Base-by-base conservation (phyloP, 2,797 vertebrate genomes). In the Sebastes wilsoni region DNA sequence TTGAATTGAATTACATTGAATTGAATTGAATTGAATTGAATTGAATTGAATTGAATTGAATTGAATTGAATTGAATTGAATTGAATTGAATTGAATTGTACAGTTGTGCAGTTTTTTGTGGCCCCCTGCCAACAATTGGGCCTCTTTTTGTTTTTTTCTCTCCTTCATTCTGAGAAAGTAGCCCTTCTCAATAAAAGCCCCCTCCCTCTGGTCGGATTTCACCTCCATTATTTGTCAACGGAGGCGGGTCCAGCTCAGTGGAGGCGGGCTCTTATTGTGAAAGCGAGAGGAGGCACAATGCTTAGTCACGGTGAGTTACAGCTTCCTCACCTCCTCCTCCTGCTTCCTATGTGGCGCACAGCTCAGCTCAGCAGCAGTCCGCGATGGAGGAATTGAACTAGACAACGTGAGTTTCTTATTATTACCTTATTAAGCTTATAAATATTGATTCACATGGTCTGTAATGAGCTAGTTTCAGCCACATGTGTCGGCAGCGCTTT, bases 281-380 rank as follows among this genome's bases (percentile, higher is more conserved):
- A 96, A 86, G 88, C 77, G 52, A 65, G 72, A 70, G 38, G 38
- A 42, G 38, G 84, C 16, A 94, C 94, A 95, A 90, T 97, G 97
- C 97, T 97, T 97, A 97, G 97, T 97, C 97, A 97, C 87, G 96
- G 96, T 97, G 97, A 97, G 94, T 96, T 95, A 96, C 91, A 84
- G 94, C 94, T 94, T 92, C 86, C 68, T 74, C 83, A 65, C 77
- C 73, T 66, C 14, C 81, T 13, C 56, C 56, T 8, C 16, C 58
- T 81, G 82, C 84, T 89, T 88, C 75, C 75, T 90, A 72, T 90
- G 90, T 89, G 90, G 90, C 87, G 88, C 84, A 88, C 88, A 89
- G 88, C 90, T 91, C 88, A 16, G 66, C 36, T 38, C 36, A 38
- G 36, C 36, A 38, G 55, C 79, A 75, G 59, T 89, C 83, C 38